A percentile compares a stretch with the other conserved stretches of the same genome.
These are phyloP conservation scores for Stercorarius parasiticus DNA, from an alignment of 2,113 vertebrate genomes.

Conservation along the genomic window DNA sequence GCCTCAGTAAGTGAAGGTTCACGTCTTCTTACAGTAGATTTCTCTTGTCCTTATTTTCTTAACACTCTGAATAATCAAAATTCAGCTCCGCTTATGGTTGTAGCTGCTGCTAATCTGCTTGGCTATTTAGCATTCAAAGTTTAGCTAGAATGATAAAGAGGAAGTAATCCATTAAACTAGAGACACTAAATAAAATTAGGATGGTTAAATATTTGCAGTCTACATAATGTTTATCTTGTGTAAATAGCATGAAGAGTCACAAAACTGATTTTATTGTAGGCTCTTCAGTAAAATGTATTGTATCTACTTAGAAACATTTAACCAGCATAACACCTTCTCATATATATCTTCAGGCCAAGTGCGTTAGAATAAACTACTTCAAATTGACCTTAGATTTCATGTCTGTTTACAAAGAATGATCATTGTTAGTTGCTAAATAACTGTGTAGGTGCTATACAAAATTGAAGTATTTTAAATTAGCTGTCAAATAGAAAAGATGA, in stretches of 20 bases:
- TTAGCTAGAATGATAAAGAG: neutral
- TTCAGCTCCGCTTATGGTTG: neutral
- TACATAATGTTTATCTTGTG: neutral
- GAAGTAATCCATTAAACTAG: neutral
- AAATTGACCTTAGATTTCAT: neutral
- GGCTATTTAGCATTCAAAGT: neutral
- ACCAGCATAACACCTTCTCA: neutral
- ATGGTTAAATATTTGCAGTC: slow-evolving; percentile 3
- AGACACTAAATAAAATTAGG: neutral
- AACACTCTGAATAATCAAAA: neutral
- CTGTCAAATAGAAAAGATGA: neutral
- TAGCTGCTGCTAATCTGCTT: neutral
- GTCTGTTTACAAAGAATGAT: neutral
- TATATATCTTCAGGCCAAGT: neutral
- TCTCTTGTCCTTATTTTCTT: neutral
- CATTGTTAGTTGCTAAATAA: neutral
- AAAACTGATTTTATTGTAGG: neutral
- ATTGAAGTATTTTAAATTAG: neutral
- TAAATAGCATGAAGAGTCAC: neutral
- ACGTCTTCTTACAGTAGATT: neutral
- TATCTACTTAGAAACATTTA: neutral
- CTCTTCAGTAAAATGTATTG: neutral
- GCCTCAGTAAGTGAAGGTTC: neutral
- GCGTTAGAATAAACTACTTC: neutral
- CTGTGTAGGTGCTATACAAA: neutral